Evolutionary conservation across 2,888 invertebrate genomes (phyloP).

Genomic region (Galerucella nymphaeae): DNA sequence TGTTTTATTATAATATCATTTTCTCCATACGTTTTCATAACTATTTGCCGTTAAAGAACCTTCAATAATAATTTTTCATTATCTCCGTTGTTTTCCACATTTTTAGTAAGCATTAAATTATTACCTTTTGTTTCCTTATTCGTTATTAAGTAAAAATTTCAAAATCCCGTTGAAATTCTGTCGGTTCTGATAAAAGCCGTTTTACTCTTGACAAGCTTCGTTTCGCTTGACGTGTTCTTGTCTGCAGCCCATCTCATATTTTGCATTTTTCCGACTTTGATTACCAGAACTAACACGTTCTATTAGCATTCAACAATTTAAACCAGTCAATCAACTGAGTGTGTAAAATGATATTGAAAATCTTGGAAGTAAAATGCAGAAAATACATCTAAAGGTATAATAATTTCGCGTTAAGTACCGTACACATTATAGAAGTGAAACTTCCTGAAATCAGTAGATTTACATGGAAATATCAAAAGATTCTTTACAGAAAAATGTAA

Average conservation of each 20-base stretch:
- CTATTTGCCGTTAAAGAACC: not conserved
- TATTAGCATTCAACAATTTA: constrained; percentile 7
- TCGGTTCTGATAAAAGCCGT: constrained; percentile 10
- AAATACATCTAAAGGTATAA: not conserved
- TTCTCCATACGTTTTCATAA: no score
- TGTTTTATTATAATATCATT: no score
- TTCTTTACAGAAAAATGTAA: no score
- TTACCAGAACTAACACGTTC: constrained; percentile 11
- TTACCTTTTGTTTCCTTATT: not conserved
- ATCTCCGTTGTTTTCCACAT: not conserved
- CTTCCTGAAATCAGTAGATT: not conserved
- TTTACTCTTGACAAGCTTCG: constrained; percentile 32
- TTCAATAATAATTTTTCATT: not conserved
- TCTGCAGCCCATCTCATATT: constrained; percentile 37
- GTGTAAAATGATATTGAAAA: not conserved
- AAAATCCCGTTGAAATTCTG: constrained; percentile 19
- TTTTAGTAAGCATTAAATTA: not conserved
- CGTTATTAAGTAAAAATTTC: not conserved
- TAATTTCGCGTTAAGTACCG: no score
- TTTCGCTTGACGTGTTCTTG: constrained; percentile 37
- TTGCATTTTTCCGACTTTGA: constrained; percentile 35
- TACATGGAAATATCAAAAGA: not conserved
- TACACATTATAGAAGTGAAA: not conserved
- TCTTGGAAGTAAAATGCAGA: not conserved
- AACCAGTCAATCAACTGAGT: constrained; percentile 6